Evolutionary conservation across 2,797 vertebrate species (phyloP).

Genomic region (Natrix natrix): DNA sequence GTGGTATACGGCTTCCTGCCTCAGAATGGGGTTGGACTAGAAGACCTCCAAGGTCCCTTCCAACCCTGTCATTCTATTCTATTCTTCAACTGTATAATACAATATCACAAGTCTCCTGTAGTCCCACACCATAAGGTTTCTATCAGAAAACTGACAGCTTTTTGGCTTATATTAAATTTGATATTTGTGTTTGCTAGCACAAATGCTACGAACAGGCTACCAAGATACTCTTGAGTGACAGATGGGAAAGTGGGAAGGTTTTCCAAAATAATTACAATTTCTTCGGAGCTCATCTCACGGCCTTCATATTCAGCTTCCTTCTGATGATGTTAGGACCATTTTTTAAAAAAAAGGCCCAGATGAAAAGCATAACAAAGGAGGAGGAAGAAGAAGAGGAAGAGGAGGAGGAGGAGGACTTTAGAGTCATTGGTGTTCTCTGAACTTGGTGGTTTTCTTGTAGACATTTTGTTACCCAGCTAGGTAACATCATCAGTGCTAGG

Average conservation of each 20-base stretch:
- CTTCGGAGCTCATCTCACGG: not conserved
- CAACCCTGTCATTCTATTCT: too few species aligned
- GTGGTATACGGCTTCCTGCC: not conserved
- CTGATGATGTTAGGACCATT: too few species aligned
- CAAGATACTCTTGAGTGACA: not conserved
- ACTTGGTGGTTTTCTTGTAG: too few species aligned
- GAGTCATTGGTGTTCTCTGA: too few species aligned
- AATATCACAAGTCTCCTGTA: conserved; percentile 47
- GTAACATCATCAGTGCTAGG: too few species aligned
- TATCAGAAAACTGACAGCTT: not conserved
- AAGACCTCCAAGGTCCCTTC: too few species aligned
- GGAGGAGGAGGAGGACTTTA: too few species aligned
- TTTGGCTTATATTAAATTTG: not conserved
- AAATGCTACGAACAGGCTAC: too few species aligned
- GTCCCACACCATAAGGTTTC: not conserved
- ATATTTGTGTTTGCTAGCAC: not conserved
- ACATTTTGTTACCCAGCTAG: too few species aligned
- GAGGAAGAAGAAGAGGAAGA: too few species aligned
- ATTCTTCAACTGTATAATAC: conserved; percentile 45
- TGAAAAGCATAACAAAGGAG: not conserved
- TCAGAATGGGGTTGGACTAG: too few species aligned
- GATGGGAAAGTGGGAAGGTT: not conserved
- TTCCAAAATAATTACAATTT: not conserved
- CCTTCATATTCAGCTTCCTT: too few species aligned
- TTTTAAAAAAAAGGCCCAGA: not conserved